Evolutionary conservation across 2,888 invertebrate genomes (phyloP).

Genomic region (Pollenia amentaria): DNA sequence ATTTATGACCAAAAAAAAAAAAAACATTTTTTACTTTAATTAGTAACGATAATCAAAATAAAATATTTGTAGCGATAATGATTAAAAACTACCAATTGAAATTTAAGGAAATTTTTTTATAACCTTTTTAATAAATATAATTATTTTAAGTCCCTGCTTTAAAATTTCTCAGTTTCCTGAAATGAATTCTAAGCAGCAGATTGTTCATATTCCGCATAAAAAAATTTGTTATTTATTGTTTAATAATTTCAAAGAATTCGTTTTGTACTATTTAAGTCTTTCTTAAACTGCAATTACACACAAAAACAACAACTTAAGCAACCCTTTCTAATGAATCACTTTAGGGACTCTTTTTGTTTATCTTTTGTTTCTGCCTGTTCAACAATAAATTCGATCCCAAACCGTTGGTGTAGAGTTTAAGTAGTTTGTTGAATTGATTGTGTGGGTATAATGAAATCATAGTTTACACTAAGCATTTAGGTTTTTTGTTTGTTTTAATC

Average conservation of each 20-base stretch:
- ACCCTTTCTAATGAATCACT: constrained; percentile 27
- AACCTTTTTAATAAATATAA: too few species aligned
- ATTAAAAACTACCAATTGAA: too few species aligned
- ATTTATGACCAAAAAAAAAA: too few species aligned
- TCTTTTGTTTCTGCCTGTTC: constrained; percentile 8
- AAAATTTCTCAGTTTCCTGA: not conserved
- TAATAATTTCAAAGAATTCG: not conserved
- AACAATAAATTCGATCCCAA: not conserved
- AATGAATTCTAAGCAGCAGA: too few species aligned
- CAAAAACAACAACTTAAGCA: not conserved
- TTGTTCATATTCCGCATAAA: too few species aligned
- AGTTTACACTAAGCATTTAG: not conserved
- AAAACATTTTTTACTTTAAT: too few species aligned
- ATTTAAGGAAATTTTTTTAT: too few species aligned
- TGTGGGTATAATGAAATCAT: not conserved
- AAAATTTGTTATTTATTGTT: not conserved
- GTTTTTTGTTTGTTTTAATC: not conserved
- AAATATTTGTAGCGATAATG: too few species aligned
- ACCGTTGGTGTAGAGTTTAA: constrained; percentile 17
- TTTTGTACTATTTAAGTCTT: not conserved
- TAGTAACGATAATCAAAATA: too few species aligned
- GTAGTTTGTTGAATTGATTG: not conserved
- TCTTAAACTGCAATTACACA: not conserved
- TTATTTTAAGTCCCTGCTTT: too few species aligned
- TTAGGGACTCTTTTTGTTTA: constrained; percentile 49